Conservation (phyloP, 2,888 invertebrate species). For the Esperia sulphurella region DNA sequence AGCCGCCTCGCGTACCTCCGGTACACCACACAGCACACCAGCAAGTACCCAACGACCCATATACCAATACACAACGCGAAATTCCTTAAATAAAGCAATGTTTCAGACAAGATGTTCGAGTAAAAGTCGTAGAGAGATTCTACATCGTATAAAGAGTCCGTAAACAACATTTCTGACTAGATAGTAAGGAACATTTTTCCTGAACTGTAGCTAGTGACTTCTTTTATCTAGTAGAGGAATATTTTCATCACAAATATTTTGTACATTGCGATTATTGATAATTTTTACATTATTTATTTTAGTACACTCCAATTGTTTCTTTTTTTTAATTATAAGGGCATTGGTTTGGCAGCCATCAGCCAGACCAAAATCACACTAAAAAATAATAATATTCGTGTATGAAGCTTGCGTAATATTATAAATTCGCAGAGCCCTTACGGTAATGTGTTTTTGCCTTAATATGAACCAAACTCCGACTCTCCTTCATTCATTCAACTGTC, state of each 20-base stretch:
- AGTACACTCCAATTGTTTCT: too few species aligned
- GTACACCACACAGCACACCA: slow-evolving; percentile 70
- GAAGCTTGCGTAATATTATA: too few species aligned
- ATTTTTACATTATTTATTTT: too few species aligned
- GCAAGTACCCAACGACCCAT: slow-evolving; percentile 75
- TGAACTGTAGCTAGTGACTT: slow-evolving; percentile 5
- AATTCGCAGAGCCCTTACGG: too few species aligned
- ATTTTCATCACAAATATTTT: not conserved
- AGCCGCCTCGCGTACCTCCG: slow-evolving; percentile 72
- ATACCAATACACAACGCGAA: slow-evolving; percentile 69
- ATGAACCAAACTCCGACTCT: too few species aligned
- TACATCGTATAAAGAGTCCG: slow-evolving; percentile 38
- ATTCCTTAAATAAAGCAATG: slow-evolving; percentile 57
- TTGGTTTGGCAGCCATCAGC: too few species aligned
- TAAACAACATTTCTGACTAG: slow-evolving; percentile 64
- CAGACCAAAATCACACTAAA: too few species aligned
- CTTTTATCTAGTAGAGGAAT: not conserved
- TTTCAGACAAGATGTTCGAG: slow-evolving; percentile 52
- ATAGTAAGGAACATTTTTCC: slow-evolving; percentile 23
- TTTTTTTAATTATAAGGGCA: too few species aligned
- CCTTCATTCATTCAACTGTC: too few species aligned
- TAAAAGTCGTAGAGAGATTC: slow-evolving; percentile 57
- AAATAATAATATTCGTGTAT: too few species aligned
- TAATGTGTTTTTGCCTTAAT: too few species aligned
- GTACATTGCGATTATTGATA: too few species aligned